These are phyloP conservation scores for Brenthis daphne DNA, from an alignment of 2,888 invertebrate genomes.

Conservation along the genomic window DNA sequence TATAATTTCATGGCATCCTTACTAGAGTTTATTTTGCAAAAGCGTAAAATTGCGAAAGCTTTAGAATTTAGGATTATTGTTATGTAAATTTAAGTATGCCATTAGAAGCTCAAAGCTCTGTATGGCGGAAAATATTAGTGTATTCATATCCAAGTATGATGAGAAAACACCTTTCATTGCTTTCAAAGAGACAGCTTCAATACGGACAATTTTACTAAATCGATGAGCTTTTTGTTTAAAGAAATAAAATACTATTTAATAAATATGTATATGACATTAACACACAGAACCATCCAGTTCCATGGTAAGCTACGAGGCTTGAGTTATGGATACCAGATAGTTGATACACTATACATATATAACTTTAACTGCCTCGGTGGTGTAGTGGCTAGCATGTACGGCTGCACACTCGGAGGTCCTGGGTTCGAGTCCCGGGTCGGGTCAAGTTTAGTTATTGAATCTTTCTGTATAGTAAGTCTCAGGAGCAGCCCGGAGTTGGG, in stretches of 20 bases:
- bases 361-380: no score
- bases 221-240: background rate
- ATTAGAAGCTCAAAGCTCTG: conserved; percentile 10
- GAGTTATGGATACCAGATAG: no score
- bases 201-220: background rate
- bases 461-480: no score
- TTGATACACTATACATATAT: no score
- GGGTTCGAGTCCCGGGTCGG: no score
- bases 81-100: conserved; percentile 12
- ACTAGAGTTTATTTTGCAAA: conserved; percentile 6
- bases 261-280: no score
- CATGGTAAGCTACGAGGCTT: no score
- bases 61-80: conserved; percentile 11
- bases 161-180: conserved; percentile 3
- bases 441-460: no score
- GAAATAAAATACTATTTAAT: background rate
- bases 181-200: background rate
- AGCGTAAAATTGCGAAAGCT: conserved; percentile 12
- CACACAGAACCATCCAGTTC: no score
- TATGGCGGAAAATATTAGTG: background rate
- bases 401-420: no score
- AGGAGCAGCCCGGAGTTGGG: no score
- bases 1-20: conserved; percentile 8
- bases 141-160: background rate
- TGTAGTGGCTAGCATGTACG: no score